Evolutionary conservation across 2,113 vertebrate species (phyloP), one percentile per base, ranked within the genome.

Genomic region (Anarrhichthys ocellatus): DNA sequence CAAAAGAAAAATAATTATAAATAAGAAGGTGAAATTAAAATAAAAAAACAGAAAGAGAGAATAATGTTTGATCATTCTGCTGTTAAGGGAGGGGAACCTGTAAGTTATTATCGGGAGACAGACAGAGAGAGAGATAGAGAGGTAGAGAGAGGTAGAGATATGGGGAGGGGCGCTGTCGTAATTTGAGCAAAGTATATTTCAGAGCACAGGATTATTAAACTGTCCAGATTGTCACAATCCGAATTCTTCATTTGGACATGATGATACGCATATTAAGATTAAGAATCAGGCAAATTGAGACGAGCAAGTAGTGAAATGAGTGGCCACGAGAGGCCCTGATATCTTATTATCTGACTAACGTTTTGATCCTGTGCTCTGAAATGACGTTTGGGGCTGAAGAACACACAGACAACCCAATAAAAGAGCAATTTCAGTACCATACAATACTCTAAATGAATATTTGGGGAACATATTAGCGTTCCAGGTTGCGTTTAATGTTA

Each of bases 1-100:
- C 2, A 58, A 85, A 78, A 93, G 94, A 95, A 93, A 95, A 95
- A 94, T 44, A 48, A 48, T 48, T 48, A 79, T 24, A 81, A 74
- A 75, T 1, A 93, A 34, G 11, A 52, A 22, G 93, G 56, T 32
- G 61, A 73, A 81, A 88, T 59, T 17, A 84, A 80, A 70, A 67
- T 15, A 6, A 54, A 66, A 58, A 66, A 87, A 86, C 44, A 86
- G 68, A 83, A 85, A 90, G 56, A 87, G 88, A 89, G 59, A 92
- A 89, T 75, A 89, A 88, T 67, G 69, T 78, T 87, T 91, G 84
- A 93, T 94, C 90, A 93, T 72, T 93, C 79, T 64, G 80, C 48
- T 88, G 88, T 92, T 91, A 89, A 80, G 74, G 83, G 56, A 54
- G 10, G 76, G 83, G 71, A 52, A 77, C 63, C 82, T 75, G 71